Base-by-base conservation (phyloP, 2,888 invertebrate species). In the Noctua fimbriata region DNA sequence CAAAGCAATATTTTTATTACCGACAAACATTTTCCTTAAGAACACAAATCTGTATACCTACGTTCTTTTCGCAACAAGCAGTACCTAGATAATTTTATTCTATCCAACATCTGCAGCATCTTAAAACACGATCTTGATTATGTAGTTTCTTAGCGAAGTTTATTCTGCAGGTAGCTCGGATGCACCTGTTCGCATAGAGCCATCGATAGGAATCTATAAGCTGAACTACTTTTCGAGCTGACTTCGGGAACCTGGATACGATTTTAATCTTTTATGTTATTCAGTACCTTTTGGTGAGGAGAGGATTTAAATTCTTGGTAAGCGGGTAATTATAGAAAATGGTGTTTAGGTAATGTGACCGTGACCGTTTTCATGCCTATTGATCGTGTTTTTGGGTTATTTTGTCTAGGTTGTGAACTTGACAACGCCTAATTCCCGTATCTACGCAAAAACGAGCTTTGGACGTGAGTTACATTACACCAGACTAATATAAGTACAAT, bases 101-200 rank as follows among this genome's bases (percentile, higher is more conserved):
- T 52, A 36, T 24, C 36, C 58, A 5, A 41, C 58, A 82, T 73
- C 72, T 82, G 76, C 69, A 86, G 21, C 44, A 70, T 87, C 65
- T 79, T 84, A 69, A 84, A 84, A 78, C 79, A 63, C 47, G 47
- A 73, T 81, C 85, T 81, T 81, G 85, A 85, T 84, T 76, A 87
- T 75, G 66, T 84, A 79, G 58, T 78, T 86, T 63, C 49, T 44
- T 65, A 73, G n/a, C 69, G 36, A 73, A 84, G 84, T 84, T 83
- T 78, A 84, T 84, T 87, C 65, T 60, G 69, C 28, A 81, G 63
- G 81, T 78, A 36, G 52, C 79, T 82, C 21, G 69, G 58, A 79
- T 85, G 88, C 86, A 85, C 86, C 82, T 84, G 87, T 83, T 78
- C 60, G 58, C 69, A 47, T n/a, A 32, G n/a, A 76, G 73, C 73